Conservation (phyloP, 2,888 invertebrate genomes). For the Trissoscelio sp. region DNA sequence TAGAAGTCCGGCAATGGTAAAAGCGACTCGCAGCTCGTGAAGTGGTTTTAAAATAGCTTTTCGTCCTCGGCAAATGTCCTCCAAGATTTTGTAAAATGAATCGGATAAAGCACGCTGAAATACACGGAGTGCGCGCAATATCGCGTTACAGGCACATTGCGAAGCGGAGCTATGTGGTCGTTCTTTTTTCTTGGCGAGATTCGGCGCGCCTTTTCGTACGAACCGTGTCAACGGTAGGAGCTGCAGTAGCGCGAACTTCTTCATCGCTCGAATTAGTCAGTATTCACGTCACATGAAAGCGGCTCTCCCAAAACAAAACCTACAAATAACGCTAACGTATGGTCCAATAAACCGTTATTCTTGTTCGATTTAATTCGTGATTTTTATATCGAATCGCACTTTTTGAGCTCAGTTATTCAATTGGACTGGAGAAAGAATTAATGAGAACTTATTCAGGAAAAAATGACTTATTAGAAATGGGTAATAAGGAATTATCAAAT, state of each 20-base stretch:
- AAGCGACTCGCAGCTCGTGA: conserved; percentile 49
- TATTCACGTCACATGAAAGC: conserved; percentile 59
- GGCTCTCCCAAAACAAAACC: conserved; percentile 48
- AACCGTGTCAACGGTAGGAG: conserved; percentile 56
- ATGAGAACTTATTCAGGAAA: too few species aligned
- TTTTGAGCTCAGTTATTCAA: neutral
- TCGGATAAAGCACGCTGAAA: conserved; percentile 53
- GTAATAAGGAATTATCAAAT: too few species aligned
- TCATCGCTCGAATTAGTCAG: conserved; percentile 57
- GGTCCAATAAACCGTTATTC: conserved; percentile 42
- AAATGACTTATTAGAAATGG: too few species aligned
- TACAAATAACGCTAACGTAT: conserved; percentile 37
- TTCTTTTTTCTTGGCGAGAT: conserved; percentile 46
- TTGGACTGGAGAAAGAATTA: too few species aligned
- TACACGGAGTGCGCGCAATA: conserved; percentile 38
- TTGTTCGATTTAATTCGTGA: conserved; percentile 43
- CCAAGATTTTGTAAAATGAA: conserved; percentile 59
- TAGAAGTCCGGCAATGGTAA: conserved; percentile 39
- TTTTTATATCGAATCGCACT: conserved; percentile 26
- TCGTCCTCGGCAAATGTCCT: conserved; percentile 45
- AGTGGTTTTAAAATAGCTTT: conserved; percentile 63
- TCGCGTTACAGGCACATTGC: conserved; percentile 59
- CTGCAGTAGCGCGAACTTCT: conserved; percentile 45
- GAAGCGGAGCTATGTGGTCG: neutral
- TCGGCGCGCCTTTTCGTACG: conserved; percentile 38